Evolutionary conservation across 1,140 invertebrate genomes (phyloP).

Genomic region (Eupeodes corollae): DNA sequence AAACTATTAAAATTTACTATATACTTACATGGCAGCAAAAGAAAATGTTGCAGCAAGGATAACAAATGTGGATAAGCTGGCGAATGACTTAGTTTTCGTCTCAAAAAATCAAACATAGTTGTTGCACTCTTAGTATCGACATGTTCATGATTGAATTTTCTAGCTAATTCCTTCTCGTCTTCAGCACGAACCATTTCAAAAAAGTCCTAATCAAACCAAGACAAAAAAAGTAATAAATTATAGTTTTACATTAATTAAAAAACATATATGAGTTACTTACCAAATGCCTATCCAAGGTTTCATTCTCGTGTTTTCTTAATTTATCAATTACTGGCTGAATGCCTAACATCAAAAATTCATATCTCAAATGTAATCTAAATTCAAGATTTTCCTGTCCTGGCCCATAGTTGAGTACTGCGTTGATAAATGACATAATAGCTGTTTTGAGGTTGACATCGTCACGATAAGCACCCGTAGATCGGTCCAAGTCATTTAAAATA

Average conservation of each 20-base stretch:
- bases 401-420: conserved; percentile 92
- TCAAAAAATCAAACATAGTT: conserved; percentile 86
- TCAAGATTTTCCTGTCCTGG: conserved; percentile 92
- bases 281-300: conserved; percentile 79
- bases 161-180: conserved; percentile 88
- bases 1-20: conserved; percentile 7
- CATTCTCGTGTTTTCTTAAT: conserved; percentile 81
- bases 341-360: conserved; percentile 93
- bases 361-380: conserved; percentile 88
- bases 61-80: conserved; percentile 87
- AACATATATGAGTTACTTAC: no score
- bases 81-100: conserved; percentile 82
- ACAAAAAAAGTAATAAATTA: neutral
- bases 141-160: conserved; percentile 83
- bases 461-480: conserved; percentile 74
- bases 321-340: conserved; percentile 94
- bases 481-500: conserved; percentile 86
- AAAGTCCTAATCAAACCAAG: conserved; percentile 52
- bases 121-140: conserved; percentile 91
- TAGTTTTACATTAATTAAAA: neutral
- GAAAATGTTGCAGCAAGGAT: conserved; percentile 81
- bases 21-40: conserved; percentile 78
- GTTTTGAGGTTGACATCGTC: conserved; percentile 89
- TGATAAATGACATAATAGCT: conserved; percentile 96
- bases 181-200: conserved; percentile 97